These are phyloP conservation scores for Pectinophora gossypiella DNA, from an alignment of 1,140 invertebrate genomes.

Conservation along the genomic window DNA sequence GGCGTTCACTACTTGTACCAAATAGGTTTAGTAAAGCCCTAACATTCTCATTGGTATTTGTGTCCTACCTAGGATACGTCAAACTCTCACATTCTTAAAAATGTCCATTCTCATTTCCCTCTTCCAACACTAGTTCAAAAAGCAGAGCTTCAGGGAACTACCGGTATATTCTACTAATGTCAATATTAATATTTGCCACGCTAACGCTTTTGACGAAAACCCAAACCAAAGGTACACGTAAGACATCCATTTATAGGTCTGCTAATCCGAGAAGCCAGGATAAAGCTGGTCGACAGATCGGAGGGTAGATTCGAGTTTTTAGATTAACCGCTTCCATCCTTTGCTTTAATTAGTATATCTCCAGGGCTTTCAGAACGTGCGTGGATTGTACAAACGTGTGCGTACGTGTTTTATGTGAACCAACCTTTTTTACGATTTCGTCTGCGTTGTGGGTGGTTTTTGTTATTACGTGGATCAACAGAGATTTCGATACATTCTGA, in stretches of 20 bases:
- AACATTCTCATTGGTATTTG: too few species aligned
- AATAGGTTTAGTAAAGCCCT: too few species aligned
- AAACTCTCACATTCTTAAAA: not conserved
- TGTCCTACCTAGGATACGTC: not conserved
- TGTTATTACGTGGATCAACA: too few species aligned
- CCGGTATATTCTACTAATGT: not conserved
- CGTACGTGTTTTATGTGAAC: too few species aligned
- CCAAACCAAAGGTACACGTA: not conserved
- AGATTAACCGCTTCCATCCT: not conserved
- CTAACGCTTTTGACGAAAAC: not conserved
- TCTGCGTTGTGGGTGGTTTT: too few species aligned
- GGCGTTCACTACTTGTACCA: too few species aligned
- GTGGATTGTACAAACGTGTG: too few species aligned
- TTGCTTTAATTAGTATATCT: not conserved
- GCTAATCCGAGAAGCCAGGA: slow-evolving; percentile 1
- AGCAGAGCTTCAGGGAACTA: not conserved
- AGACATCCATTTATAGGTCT: slow-evolving; percentile 9
- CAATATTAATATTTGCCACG: not conserved
- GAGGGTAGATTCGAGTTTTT: slow-evolving; percentile 4
- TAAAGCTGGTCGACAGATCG: not conserved
- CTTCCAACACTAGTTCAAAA: not conserved
- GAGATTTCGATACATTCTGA: too few species aligned
- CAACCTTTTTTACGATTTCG: too few species aligned
- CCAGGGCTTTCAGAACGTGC: too few species aligned
- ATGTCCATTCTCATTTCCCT: not conserved